These are phyloP conservation scores for Notamacropus eugenii DNA, from an alignment of 2,797 vertebrate species.

Conservation along the genomic window DNA sequence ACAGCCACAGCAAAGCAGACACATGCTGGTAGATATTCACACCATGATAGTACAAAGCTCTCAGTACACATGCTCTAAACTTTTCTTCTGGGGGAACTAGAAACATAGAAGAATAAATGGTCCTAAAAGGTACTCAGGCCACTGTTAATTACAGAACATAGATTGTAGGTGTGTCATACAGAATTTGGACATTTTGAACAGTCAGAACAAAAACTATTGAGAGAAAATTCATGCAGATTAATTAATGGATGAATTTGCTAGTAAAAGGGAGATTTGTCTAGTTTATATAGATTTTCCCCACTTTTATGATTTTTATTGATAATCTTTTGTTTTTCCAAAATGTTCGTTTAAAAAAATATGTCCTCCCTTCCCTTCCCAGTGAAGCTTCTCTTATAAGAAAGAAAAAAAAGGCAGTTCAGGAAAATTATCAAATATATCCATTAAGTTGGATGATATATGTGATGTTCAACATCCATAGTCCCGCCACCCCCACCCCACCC, in stretches of 20 bases:
- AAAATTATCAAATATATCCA: neutral
- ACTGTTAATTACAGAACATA: constrained; percentile 66
- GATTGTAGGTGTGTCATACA: constrained; percentile 65
- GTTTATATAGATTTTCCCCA: constrained; percentile 16
- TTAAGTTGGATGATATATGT: neutral
- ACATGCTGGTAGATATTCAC: constrained; percentile 30
- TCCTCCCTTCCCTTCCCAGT: neutral
- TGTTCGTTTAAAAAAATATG: neutral
- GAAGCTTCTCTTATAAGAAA: neutral
- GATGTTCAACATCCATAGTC: neutral
- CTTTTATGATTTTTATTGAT: neutral
- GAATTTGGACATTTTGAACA: constrained; percentile 72
- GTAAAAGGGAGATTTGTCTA: constrained; percentile 63
- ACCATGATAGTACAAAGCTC: constrained; percentile 40
- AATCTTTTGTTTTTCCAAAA: neutral
- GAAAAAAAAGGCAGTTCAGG: neutral
- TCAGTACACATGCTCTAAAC: constrained; percentile 53
- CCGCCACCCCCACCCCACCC: neutral
- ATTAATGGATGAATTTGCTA: constrained; percentile 75
- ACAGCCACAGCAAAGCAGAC: constrained; percentile 30
- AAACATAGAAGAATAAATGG: constrained; percentile 49
- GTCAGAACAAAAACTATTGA: constrained; percentile 59
- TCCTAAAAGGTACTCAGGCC: constrained; percentile 61
- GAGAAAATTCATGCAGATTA: constrained; percentile 62
- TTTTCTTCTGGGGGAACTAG: constrained; percentile 61